phyloP scores from a whole-genome alignment of 2,888 invertebrate genomes.

The Aleiodes leptofemur region DNA sequence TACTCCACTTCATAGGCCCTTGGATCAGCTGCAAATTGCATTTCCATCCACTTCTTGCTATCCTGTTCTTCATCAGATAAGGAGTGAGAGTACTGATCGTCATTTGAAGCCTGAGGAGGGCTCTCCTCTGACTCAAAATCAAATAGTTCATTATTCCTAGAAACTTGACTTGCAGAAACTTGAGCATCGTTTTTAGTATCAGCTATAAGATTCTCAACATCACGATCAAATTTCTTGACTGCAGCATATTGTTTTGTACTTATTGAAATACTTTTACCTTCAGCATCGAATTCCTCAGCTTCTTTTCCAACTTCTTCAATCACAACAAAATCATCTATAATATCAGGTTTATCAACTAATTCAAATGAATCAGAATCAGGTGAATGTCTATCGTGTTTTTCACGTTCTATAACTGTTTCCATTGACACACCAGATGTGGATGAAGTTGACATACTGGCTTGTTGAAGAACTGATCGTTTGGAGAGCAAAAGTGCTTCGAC shows the following conservation, averaged over 20 bases:
- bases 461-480: constrained; percentile 64
- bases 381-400: constrained; percentile 77
- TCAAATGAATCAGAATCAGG: constrained; percentile 91
- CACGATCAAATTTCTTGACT: constrained; percentile 78
- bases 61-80: constrained; percentile 78
- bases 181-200: constrained; percentile 57
- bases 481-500: constrained; percentile 48
- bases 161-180: constrained; percentile 49
- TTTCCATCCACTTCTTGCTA: constrained; percentile 92
- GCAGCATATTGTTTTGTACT: constrained; percentile 74
- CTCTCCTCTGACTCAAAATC: constrained; percentile 73
- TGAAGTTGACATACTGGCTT: constrained; percentile 71
- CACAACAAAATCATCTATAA: constrained; percentile 91
- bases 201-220: constrained; percentile 76
- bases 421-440: constrained; percentile 70
- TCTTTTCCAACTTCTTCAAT: constrained; percentile 93
- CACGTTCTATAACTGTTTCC: constrained; percentile 71
- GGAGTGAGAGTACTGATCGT: constrained; percentile 71
- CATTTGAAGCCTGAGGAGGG: constrained; percentile 71
- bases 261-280: constrained; percentile 88
- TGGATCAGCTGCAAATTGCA: constrained; percentile 88
- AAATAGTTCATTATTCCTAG: constrained; percentile 64
- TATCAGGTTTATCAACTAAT: constrained; percentile 90
- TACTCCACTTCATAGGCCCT: constrained; percentile 85
- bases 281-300: constrained; percentile 88